A percentile compares a stretch with the other conserved stretches of the same genome.
phyloP scores from a whole-genome alignment of 1,140 invertebrate genomes.

The Penaeus indicus region DNA sequence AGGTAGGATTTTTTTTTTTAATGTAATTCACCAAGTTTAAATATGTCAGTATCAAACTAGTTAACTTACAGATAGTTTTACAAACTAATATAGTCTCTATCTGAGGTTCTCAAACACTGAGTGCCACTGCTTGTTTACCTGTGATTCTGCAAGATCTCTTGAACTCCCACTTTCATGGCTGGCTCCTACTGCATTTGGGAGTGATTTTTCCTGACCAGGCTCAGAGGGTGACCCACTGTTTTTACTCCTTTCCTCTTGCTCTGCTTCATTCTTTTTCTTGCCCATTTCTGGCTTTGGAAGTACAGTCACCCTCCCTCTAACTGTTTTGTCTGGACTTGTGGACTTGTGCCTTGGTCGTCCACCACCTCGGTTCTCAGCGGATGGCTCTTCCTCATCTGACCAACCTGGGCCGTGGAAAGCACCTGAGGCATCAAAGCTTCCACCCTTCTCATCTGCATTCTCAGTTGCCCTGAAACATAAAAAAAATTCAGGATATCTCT shows the following conservation, averaged over 20 bases:
- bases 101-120: no score
- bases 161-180: no score
- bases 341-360: conserved; percentile 37
- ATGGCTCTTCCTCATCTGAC: conserved; percentile 65
- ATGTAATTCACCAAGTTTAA: no score
- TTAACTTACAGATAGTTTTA: no score
- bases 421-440: conserved; percentile 87
- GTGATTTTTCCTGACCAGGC: no score
- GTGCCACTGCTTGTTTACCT: no score
- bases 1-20: no score
- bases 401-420: conserved; percentile 76
- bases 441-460: conserved; percentile 82
- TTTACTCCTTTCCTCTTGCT: conserved; percentile 32
- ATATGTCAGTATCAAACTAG: no score
- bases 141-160: no score
- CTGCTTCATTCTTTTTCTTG: conserved; percentile 12
- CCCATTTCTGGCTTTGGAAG: conserved; percentile 26
- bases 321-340: conserved; percentile 55
- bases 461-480: conserved; percentile 76
- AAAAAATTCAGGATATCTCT: neutral
- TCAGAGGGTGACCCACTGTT: conserved; percentile 4
- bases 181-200: no score
- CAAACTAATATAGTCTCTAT: no score
- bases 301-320: conserved; percentile 38
- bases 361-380: conserved; percentile 61